phyloP scores from a whole-genome alignment of 2,113 vertebrate species.

The Aythya baeri region DNA sequence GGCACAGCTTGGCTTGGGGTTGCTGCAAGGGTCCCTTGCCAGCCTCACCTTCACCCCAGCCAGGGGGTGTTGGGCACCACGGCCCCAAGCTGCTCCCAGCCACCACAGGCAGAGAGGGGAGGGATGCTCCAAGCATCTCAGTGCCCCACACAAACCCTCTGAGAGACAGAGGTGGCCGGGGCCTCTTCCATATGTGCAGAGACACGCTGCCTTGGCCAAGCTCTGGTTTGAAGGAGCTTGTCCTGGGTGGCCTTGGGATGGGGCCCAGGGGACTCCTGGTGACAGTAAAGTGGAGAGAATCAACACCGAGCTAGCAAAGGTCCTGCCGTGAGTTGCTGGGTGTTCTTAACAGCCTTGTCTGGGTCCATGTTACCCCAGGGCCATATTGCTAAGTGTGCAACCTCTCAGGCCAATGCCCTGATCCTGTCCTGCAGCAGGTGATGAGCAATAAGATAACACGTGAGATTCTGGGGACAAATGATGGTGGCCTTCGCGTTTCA shows the following conservation, averaged over 20 bases:
- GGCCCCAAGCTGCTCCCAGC: neutral
- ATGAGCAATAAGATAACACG: neutral
- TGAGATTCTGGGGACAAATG: neutral
- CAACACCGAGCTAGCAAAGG: neutral
- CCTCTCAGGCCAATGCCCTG: neutral
- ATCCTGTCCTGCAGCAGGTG: neutral
- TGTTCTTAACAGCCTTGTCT: no score
- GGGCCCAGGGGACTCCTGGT: neutral
- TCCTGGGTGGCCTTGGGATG: neutral
- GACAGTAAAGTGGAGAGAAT: neutral
- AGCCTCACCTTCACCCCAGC: neutral
- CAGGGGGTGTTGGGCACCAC: accelerated
- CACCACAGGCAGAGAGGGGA: accelerated
- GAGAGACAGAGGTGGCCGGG: neutral
- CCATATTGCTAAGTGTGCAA: neutral
- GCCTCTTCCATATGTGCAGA: no score
- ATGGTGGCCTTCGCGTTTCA: neutral
- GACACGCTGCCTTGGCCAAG: no score
- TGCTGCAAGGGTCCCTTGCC: neutral
- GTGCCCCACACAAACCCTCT: accelerated
- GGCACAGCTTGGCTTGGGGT: neutral
- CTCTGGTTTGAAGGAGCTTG: neutral
- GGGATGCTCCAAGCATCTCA: neutral
- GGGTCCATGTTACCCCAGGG: no score
- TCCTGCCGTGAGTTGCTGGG: neutral